Evolutionary conservation across 1,140 invertebrate species (phyloP), one percentile per base, ranked within the genome.

Genomic region (Danaus plexippus): DNA sequence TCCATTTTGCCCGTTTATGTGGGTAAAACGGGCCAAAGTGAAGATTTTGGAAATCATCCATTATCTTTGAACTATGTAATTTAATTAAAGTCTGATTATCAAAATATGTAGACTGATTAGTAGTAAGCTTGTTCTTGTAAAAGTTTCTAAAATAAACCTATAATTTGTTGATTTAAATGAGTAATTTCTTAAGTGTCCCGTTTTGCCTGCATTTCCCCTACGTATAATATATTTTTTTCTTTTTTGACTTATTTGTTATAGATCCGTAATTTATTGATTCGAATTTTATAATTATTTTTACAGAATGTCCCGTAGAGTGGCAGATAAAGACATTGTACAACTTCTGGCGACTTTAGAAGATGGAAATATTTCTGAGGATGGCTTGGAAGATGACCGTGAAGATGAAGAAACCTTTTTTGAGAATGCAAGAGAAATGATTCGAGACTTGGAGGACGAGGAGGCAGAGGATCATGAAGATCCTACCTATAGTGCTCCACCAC

Each of bases 341-440:
- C 46, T 69, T 63, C 53, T 73, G 44, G 61, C 60, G 12, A 58
- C 54, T 61, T 73, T 70, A 62, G 64, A 69, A 64, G 63, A 67
- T 63, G 65, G 70, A 56, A 66, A 66, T 63, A 61, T 67, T 53
- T 69, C 69, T 63, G 66, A 69, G 46, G 64, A 69, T 65, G 64
- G 64, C 52, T 59, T 72, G 61, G 67, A 72, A 64, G 64, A 69
- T 64, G 64, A 69, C 8, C 61, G 57, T 71, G 57, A 63, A 57
- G 64, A 69, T 64, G 60, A 72, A 55, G 65, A 70, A 66, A 54
- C 50, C 50, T 65, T 67, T 66, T 66, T 53, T 18, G 49, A 9
- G 22, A 62, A 64, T 64, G 61, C 57, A 60, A 64, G 53, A 61
- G 63, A 69, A 66, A 65, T 69, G 11, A 63, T 67, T 58, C 57